Evolutionary conservation across 1,140 invertebrate genomes (phyloP).

Genomic region (Drosophila mauritiana): DNA sequence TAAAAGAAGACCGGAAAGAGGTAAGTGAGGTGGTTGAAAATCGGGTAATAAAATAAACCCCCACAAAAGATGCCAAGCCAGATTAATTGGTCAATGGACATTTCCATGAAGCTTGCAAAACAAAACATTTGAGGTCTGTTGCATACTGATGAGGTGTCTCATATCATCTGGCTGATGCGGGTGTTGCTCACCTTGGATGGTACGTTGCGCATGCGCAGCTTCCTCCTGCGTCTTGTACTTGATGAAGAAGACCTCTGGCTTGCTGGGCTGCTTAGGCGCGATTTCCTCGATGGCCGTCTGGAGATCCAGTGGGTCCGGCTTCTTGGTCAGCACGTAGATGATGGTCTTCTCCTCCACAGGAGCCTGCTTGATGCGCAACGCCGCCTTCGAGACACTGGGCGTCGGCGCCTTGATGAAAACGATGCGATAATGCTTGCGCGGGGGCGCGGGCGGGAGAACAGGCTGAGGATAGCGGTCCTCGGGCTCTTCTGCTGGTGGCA

Average conservation of each 20-base stretch:
- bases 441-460: slow-evolving; percentile 73
- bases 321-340: slow-evolving; percentile 93
- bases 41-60: slow-evolving; percentile 3
- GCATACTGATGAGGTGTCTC: slow-evolving; percentile 34
- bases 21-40: slow-evolving; percentile 7
- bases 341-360: slow-evolving; percentile 93
- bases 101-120: slow-evolving; percentile 16
- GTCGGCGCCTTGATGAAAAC: slow-evolving; percentile 94
- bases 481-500: slow-evolving; percentile 69
- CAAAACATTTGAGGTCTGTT: slow-evolving; percentile 21
- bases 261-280: slow-evolving; percentile 88
- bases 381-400: slow-evolving; percentile 87
- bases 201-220: slow-evolving; percentile 81
- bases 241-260: slow-evolving; percentile 91
- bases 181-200: slow-evolving; percentile 80
- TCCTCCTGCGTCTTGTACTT: slow-evolving; percentile 89
- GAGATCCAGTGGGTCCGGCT: slow-evolving; percentile 88
- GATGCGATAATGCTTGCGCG: slow-evolving; percentile 93
- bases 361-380: slow-evolving; percentile 87
- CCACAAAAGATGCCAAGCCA: not conserved
- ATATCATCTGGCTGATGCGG: not conserved
- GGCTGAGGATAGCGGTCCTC: slow-evolving; percentile 57
- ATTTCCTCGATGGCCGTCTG: slow-evolving; percentile 86
- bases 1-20: slow-evolving; percentile 30
- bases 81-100: not conserved